A percentile compares a stretch with the other conserved stretches of the same genome.
Conservation (phyloP, 2,113 vertebrate species). For the Panthera tigris region DNA sequence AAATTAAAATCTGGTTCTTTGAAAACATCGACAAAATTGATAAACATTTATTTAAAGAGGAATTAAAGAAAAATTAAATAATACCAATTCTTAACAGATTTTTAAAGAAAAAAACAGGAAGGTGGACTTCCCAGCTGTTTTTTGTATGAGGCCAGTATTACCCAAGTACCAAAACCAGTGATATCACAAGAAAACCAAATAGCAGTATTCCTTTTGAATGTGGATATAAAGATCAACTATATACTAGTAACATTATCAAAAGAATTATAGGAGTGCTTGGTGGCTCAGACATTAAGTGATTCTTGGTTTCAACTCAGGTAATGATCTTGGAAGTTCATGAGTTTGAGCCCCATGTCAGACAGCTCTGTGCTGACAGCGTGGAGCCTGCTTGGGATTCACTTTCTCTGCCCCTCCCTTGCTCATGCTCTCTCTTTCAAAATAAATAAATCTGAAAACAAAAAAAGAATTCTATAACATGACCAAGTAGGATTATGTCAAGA, state of each 20-base stretch:
- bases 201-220: background rate
- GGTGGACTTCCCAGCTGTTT: background rate
- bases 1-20: background rate
- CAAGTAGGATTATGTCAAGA: background rate
- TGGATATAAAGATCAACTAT: background rate
- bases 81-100: background rate
- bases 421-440: no score
- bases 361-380: no score
- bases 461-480: background rate
- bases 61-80: background rate
- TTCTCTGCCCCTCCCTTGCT: no score
- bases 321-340: no score
- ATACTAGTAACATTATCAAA: background rate
- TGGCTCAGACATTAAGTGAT: no score
- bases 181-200: background rate
- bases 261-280: no score
- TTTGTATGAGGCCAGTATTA: background rate
- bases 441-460: no score
- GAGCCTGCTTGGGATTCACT: no score
- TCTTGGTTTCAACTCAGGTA: no score
- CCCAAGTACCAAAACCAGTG: background rate
- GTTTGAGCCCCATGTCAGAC: no score
- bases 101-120: background rate
- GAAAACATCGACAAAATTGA: background rate
- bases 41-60: background rate